A percentile compares a stretch with the other conserved stretches of the same genome.
Evolutionary conservation across 2,113 vertebrate genomes (phyloP).

Genomic region (Gallinago media): DNA sequence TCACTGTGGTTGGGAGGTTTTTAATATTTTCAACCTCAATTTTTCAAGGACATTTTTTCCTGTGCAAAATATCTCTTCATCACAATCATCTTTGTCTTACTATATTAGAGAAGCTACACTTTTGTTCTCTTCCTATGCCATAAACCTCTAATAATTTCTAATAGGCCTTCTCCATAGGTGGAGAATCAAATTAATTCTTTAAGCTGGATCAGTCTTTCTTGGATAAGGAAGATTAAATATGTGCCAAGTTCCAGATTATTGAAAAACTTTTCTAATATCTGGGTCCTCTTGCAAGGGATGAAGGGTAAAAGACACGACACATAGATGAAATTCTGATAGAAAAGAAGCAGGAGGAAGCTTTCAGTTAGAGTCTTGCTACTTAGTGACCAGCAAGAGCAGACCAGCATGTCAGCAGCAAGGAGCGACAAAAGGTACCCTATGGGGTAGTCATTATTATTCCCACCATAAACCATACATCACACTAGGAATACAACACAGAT

Average conservation of each 20-base stretch:
- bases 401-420: not conserved
- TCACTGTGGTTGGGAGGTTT: accelerated
- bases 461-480: not conserved
- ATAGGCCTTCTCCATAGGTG: not conserved
- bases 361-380: not conserved
- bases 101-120: not conserved
- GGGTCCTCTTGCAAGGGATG: not conserved
- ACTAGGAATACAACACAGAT: not conserved
- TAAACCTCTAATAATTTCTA: not conserved
- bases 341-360: not conserved
- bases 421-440: not conserved
- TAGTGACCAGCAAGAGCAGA: not conserved
- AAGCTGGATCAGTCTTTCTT: not conserved
- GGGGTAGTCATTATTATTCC: not conserved
- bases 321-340: not conserved
- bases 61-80: not conserved
- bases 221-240: not conserved
- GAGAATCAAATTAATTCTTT: not conserved
- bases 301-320: not conserved
- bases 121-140: not conserved
- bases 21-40: not conserved
- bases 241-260: not conserved
- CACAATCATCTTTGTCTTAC: not conserved
- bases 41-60: not conserved
- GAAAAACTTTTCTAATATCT: not conserved